Evolutionary conservation across 2,797 vertebrate genomes (phyloP).

Genomic region (Bryconaethiops microstoma): DNA sequence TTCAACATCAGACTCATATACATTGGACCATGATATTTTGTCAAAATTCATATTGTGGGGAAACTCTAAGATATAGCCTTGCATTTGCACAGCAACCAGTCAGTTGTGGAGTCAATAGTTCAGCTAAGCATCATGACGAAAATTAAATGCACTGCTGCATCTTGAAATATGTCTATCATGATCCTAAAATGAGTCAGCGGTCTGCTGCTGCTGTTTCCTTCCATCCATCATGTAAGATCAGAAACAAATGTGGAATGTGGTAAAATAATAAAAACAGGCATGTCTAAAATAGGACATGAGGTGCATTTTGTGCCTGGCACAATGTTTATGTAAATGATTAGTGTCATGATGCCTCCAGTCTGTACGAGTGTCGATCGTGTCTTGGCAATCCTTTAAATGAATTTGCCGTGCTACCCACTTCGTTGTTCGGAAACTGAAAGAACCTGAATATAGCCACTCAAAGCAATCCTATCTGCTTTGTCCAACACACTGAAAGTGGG

Average conservation of each 20-base stretch:
- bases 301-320: conserved; percentile 53
- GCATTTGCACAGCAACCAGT: not conserved
- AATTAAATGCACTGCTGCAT: not conserved
- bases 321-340: conserved; percentile 74
- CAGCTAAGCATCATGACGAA: not conserved
- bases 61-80: too few species aligned
- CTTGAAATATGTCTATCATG: conserved; percentile 26
- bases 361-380: conserved; percentile 77
- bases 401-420: conserved; percentile 79
- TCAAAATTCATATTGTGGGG: not conserved
- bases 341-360: conserved; percentile 66
- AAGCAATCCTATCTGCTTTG: conserved; percentile 72
- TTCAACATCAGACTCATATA: not conserved
- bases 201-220: conserved; percentile 40
- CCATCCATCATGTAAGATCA: conserved; percentile 46
- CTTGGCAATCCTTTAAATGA: conserved; percentile 73
- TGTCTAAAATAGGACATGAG: conserved; percentile 46
- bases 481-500: conserved; percentile 64
- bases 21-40: not conserved
- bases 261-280: conserved; percentile 56
- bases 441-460: conserved; percentile 75
- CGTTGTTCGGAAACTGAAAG: conserved; percentile 72
- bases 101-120: not conserved
- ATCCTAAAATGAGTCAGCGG: conserved; percentile 48
- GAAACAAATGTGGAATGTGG: conserved; percentile 51